Evolutionary conservation across 1,140 invertebrate species (phyloP).

Genomic region (Bombus consobrinus): DNA sequence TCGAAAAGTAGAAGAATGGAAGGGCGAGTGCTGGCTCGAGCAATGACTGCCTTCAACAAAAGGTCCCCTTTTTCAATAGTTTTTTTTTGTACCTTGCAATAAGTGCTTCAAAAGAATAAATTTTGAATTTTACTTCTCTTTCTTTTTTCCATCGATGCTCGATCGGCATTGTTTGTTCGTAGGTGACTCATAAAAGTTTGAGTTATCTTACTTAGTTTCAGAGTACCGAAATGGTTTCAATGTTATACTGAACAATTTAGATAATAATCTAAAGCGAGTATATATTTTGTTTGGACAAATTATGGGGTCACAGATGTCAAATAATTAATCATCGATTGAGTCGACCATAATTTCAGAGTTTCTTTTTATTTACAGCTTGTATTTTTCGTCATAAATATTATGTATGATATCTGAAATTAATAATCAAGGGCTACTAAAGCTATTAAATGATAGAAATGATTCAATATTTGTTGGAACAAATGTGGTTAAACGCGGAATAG

Average conservation of each 20-base stretch:
- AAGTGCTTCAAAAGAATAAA: conserved; percentile 3
- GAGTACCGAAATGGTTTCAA: background rate
- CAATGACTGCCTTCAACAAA: background rate
- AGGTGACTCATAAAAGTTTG: background rate
- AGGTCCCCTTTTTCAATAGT: conserved; percentile 3
- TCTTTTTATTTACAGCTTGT: background rate
- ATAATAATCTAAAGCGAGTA: too few species aligned
- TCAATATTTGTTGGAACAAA: background rate
- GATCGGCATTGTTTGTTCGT: background rate
- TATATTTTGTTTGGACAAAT: too few species aligned
- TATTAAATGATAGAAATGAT: background rate
- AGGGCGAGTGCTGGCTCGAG: conserved; percentile 9
- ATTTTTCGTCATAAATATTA: background rate
- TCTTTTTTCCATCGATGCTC: background rate
- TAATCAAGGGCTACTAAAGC: too few species aligned
- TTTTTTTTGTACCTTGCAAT: background rate
- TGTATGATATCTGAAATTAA: background rate
- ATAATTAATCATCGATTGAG: too few species aligned
- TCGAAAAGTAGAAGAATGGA: conserved; percentile 57
- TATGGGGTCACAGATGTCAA: too few species aligned
- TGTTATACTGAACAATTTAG: background rate
- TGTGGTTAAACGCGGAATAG: background rate
- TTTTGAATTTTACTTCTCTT: background rate
- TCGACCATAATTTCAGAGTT: background rate
- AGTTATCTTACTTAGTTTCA: background rate